Percentiles rank a stretch among this genome's conserved stretches.
Conservation (phyloP, 2,797 vertebrate genomes). For the Takifugu ocellatus region DNA sequence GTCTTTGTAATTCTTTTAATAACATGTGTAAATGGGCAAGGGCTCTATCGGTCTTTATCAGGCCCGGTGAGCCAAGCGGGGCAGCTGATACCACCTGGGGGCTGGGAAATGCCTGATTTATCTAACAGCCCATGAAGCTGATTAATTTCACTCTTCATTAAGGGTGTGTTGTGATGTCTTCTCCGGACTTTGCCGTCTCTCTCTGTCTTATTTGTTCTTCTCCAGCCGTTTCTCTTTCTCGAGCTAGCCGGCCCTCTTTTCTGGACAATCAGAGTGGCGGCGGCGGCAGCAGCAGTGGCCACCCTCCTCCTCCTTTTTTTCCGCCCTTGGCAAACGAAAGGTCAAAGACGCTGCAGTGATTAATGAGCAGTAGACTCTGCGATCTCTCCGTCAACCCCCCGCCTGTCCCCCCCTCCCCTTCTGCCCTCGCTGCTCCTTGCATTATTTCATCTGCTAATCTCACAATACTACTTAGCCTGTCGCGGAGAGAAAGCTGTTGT, state of each 20-base stretch:
- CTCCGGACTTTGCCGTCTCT: slow-evolving; percentile 58
- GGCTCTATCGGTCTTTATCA: slow-evolving; percentile 75
- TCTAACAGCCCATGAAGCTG: slow-evolving; percentile 76
- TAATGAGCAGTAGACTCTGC: slow-evolving; percentile 83
- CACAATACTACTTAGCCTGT: slow-evolving; percentile 68
- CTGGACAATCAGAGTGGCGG: slow-evolving; percentile 35
- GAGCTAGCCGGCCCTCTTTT: slow-evolving; percentile 52
- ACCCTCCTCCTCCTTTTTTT: slow-evolving; percentile 65
- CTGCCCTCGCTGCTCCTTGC: slow-evolving; percentile 56
- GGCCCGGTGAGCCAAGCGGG: slow-evolving; percentile 59
- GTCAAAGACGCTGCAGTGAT: slow-evolving; percentile 85
- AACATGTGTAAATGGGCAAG: slow-evolving; percentile 74
- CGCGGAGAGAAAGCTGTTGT: slow-evolving; percentile 47
- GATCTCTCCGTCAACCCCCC: slow-evolving; percentile 78
- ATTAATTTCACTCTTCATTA: slow-evolving; percentile 84
- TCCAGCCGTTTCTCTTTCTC: slow-evolving; percentile 8
- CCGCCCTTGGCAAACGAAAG: slow-evolving; percentile 87
- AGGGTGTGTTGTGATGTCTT: slow-evolving; percentile 76
- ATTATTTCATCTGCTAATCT: slow-evolving; percentile 83
- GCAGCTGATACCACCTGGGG: slow-evolving; percentile 76
- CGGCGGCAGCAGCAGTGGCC: slow-evolving; percentile 35
- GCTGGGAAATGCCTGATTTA: slow-evolving; percentile 75
- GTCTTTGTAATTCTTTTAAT: slow-evolving; percentile 78
- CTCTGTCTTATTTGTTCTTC: slow-evolving; percentile 11
- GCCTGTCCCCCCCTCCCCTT: slow-evolving; percentile 31